These are phyloP conservation scores for Drosophila sproati DNA, from an alignment of 1,140 invertebrate species.

Conservation along the genomic window DNA sequence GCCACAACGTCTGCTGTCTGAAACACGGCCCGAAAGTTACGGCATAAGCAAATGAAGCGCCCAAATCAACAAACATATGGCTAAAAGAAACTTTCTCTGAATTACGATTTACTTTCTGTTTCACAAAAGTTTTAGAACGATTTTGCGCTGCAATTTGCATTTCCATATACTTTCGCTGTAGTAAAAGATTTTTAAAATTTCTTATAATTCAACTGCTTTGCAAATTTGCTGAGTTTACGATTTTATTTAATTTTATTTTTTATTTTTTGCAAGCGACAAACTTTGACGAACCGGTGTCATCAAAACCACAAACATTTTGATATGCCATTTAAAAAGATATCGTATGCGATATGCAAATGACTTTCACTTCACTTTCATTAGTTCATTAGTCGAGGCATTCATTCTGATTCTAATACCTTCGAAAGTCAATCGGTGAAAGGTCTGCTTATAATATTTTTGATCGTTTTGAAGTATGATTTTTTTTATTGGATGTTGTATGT, in stretches of 20 bases:
- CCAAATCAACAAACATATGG: slow-evolving; percentile 8
- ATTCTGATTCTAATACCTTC: slow-evolving; percentile 76
- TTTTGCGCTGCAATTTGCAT: slow-evolving; percentile 54
- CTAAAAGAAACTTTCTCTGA: slow-evolving; percentile 65
- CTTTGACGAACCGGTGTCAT: slow-evolving; percentile 53
- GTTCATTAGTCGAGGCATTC: slow-evolving; percentile 64
- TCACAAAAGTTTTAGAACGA: slow-evolving; percentile 55
- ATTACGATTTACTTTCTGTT: slow-evolving; percentile 81
- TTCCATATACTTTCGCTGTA: slow-evolving; percentile 67
- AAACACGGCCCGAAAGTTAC: slow-evolving; percentile 50
- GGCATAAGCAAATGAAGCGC: slow-evolving; percentile 67
- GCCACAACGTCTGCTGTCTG: slow-evolving; percentile 16
- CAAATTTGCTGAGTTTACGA: slow-evolving; percentile 37
- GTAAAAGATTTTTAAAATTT: background rate
- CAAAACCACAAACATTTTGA: slow-evolving; percentile 41
- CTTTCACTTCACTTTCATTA: slow-evolving; percentile 77
- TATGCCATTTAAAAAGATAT: slow-evolving; percentile 8
- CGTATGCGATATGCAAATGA: slow-evolving; percentile 65
- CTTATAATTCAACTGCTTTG: background rate
- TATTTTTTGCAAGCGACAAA: slow-evolving; percentile 15
- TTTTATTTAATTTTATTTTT: slow-evolving; percentile 15
- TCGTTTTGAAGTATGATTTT: slow-evolving; percentile 2
- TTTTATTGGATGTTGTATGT: background rate
- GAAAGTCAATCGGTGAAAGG: slow-evolving; percentile 70
- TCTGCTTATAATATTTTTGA: slow-evolving; percentile 4